Evolutionary conservation across 2,888 invertebrate genomes (phyloP), one percentile per base, ranked within the genome.

Genomic region (Drosophila imparisetae): DNA sequence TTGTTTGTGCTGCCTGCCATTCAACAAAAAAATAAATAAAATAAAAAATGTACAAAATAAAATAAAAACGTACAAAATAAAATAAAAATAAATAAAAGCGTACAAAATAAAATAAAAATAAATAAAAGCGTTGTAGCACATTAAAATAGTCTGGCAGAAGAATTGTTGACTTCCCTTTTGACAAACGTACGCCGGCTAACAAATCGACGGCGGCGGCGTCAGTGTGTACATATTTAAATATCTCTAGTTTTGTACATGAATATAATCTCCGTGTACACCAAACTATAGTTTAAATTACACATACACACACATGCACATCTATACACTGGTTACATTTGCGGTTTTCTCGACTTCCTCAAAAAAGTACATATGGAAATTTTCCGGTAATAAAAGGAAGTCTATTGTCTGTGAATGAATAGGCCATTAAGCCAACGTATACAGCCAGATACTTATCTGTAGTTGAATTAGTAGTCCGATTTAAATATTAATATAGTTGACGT

Each of bases 121-220:
- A 54, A 45, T 45, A 45, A 38, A 77, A 77, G 60, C 57, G 66
- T 60, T 70, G 72, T 65, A 66, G 66, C 73, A 75, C 66, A 81
- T 79, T 72, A 74, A 81, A 82, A 80, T 74, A 80, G 76, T 82
- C 83, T 72, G 62, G 18, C 13, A 55, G 57, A 69, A 67, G 73
- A 80, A 81, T 76, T 82, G 73, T 79, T 76, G 58, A 74, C 67
- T 82, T 82, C 81, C 83, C 76, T 72, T 72, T 66, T 61, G 52
- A 60, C 71, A 66, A 65, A 76, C 71, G 58, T 71, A 53, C 52
- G 55, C 71, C 68, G 73, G 65, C 66, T 69, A 66, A 70, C 75
- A 75, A 78, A 75, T 64, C 15, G 45, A 45, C 45, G 45, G 24
- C 15, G 60, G 67, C 63, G 75, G 66, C 62, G 64, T 68, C 65